These are phyloP conservation scores for Molanna angustata DNA, from an alignment of 2,888 invertebrate genomes.

Conservation along the genomic window DNA sequence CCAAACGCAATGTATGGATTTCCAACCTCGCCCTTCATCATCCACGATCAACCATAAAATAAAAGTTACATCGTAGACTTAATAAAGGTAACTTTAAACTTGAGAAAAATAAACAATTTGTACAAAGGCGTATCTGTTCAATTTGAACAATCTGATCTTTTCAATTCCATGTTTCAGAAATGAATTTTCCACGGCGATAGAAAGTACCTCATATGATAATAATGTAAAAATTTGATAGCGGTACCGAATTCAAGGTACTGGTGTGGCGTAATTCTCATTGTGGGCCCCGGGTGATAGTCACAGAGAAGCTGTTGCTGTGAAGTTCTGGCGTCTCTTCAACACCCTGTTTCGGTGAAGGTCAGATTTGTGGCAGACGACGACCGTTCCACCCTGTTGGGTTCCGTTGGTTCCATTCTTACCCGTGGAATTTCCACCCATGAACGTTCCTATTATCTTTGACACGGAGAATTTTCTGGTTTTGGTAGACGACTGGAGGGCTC, in stretches of 20 bases:
- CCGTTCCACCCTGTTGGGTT: conserved; percentile 49
- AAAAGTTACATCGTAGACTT: neutral
- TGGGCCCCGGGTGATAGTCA: conserved; percentile 53
- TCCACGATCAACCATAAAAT: neutral
- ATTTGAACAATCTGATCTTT: too few relatives aligned
- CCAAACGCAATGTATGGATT: neutral
- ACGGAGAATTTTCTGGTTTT: conserved; percentile 73
- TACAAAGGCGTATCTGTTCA: too few relatives aligned
- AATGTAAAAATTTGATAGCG: too few relatives aligned
- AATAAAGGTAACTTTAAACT: too few relatives aligned
- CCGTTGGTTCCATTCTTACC: conserved; percentile 35
- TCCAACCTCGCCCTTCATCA: neutral
- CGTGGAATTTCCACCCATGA: conserved; percentile 53
- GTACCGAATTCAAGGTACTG: conserved; percentile 50
- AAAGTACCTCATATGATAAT: too few relatives aligned
- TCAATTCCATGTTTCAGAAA: too few relatives aligned
- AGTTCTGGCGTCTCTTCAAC: conserved; percentile 56
- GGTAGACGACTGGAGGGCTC: conserved; percentile 49
- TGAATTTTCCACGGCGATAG: too few relatives aligned
- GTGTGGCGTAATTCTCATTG: conserved; percentile 48
- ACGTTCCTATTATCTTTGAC: conserved; percentile 74
- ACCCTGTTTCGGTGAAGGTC: conserved; percentile 58
- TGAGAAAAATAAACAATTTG: too few relatives aligned
- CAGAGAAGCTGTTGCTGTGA: conserved; percentile 63
- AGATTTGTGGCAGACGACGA: conserved; percentile 59